A percentile compares a stretch with the other conserved stretches of the same genome.
Evolutionary conservation across 30 jellyfish, hydroid and myxozoan genomes (phyloP).

Genomic region (Pseudorhiza aurosa): DNA sequence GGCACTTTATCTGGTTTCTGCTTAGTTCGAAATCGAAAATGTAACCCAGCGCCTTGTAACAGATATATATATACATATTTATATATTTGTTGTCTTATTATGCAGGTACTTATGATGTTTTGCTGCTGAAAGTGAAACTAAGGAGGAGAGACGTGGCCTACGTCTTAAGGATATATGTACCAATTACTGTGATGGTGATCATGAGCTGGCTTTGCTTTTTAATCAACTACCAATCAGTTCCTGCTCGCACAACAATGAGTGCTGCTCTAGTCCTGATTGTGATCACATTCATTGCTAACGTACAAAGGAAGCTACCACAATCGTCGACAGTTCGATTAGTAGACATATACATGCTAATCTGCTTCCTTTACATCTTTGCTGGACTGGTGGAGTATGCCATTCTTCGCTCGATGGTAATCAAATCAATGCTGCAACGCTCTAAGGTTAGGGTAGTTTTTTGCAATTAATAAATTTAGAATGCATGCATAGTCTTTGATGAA

Average conservation of each 20-base stretch:
- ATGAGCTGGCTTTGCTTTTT: slow-evolving; percentile 75
- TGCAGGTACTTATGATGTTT: slow-evolving; percentile 53
- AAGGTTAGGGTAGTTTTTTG: not conserved
- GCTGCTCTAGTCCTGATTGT: slow-evolving; percentile 50
- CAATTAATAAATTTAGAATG: not conserved
- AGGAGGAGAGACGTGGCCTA: slow-evolving; percentile 30
- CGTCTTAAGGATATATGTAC: slow-evolving; percentile 55
- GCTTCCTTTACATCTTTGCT: slow-evolving; percentile 62
- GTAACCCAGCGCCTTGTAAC: not conserved
- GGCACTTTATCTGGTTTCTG: too few species aligned
- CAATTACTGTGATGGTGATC: slow-evolving; percentile 54
- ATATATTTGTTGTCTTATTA: not conserved
- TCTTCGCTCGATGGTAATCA: slow-evolving; percentile 67
- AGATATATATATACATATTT: too few species aligned
- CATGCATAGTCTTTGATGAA: not conserved
- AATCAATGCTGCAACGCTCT: not conserved
- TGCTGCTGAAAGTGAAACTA: slow-evolving; percentile 27
- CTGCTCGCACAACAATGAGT: slow-evolving; percentile 70
- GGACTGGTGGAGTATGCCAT: slow-evolving; percentile 74
- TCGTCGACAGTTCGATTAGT: slow-evolving; percentile 15
- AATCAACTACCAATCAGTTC: slow-evolving; percentile 70
- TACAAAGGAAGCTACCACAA: slow-evolving; percentile 6
- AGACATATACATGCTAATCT: slow-evolving; percentile 62
- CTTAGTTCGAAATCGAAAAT: too few species aligned
- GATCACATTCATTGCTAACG: slow-evolving; percentile 16